Evolutionary conservation across 2,888 invertebrate genomes (phyloP).

Genomic region (Caenorhabditis sp.): DNA sequence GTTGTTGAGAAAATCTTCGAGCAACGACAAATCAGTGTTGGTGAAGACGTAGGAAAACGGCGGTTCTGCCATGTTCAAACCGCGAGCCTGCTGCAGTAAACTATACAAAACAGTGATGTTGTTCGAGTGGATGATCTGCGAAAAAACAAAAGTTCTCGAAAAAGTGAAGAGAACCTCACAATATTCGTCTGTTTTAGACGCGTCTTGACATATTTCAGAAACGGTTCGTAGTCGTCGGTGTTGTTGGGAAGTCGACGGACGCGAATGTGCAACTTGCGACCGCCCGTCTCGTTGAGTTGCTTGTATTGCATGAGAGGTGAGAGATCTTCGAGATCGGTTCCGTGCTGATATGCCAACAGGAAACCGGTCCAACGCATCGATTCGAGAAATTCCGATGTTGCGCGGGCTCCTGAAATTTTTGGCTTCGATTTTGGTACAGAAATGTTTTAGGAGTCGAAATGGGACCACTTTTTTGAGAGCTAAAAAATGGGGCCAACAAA

Average conservation of each 20-base stretch:
- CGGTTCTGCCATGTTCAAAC: slow-evolving; percentile 66
- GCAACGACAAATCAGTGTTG: slow-evolving; percentile 63
- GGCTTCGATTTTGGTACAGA: too few species aligned
- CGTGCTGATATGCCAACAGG: slow-evolving; percentile 52
- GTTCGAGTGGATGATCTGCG: slow-evolving; percentile 65
- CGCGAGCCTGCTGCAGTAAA: slow-evolving; percentile 59
- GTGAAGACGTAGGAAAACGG: slow-evolving; percentile 67
- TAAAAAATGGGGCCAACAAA: too few species aligned
- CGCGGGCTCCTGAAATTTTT: slow-evolving; percentile 21
- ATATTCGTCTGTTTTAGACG: slow-evolving; percentile 64
- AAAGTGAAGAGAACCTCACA: too few species aligned
- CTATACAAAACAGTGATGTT: slow-evolving; percentile 64
- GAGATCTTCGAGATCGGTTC: slow-evolving; percentile 48
- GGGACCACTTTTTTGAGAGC: too few species aligned
- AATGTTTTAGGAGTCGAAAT: too few species aligned
- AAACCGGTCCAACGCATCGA: slow-evolving; percentile 54
- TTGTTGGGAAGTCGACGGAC: slow-evolving; percentile 55
- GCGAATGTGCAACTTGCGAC: slow-evolving; percentile 38
- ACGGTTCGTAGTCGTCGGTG: slow-evolving; percentile 59
- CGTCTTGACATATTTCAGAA: slow-evolving; percentile 64
- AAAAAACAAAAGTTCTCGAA: too few species aligned
- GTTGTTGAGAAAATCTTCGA: slow-evolving; percentile 66
- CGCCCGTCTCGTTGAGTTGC: slow-evolving; percentile 33
- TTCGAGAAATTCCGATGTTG: slow-evolving; percentile 56
- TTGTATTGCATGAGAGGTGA: slow-evolving; percentile 48